Evolutionary conservation across 2,888 invertebrate genomes (phyloP), one percentile per base, ranked within the genome.

Genomic region (Lasioglossum marginatum): DNA sequence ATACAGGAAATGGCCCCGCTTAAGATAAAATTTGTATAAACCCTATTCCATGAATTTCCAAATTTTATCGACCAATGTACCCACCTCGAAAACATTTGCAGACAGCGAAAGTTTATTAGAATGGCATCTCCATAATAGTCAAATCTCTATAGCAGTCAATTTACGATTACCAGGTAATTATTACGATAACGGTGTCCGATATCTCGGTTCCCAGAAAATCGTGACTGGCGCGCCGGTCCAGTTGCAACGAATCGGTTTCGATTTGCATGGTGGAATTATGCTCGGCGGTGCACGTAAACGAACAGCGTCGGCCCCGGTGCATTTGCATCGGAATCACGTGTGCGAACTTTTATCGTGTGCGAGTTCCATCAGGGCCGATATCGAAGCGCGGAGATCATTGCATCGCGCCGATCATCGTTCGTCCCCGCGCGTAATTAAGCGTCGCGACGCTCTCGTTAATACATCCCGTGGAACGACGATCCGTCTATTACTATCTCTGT

Each of bases 251-350:
- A 77, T 77, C 77, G 77, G 66, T 27, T 77, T 3, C 45, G 23
- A 77, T 77, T 77, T 77, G 77, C 77, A 77, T 77, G 45, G 31
- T 45, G 19, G n/a, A 77, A 68, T 77, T 68, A 77, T 66, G 66
- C 66, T 5, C 23, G 12, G 23, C 31, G 31, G 48, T n/a, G 57
- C n/a, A 8, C 52, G 37, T 57, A 57, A 74, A 74, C 52, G n/a
- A 19, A 34, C 73, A 23, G 52, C n/a, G 12, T 19, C 37, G 23
- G 6, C 12, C n/a, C 27, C 34, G 5, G n/a, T 14, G 34, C 74
- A 77, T 66, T 77, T 77, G 43, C 77, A 77, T 66, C 66, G 45
- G 34, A 77, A 68, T 66, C 77, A 45, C 66, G 66, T 31, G 77
- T 14, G 31, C 66, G 19, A 34, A 77, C n/a, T 77, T 77, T 77